These are phyloP conservation scores for Andinoacara biseriatus DNA, from an alignment of 2,113 vertebrate genomes.

Conservation along the genomic window DNA sequence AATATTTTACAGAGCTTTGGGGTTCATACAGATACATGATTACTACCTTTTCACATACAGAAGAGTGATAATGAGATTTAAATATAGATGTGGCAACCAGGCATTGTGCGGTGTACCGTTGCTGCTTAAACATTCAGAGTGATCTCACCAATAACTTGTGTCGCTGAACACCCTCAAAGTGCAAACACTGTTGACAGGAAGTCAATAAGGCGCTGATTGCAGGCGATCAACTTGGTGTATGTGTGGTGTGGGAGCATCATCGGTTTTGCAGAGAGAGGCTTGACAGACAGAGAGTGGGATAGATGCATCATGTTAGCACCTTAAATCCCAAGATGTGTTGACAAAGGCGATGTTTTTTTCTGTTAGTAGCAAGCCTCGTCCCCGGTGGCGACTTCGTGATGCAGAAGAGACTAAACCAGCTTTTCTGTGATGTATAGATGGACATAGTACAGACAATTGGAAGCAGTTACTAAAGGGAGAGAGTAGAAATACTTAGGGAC, in stretches of 20 bases:
- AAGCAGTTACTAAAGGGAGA: not conserved
- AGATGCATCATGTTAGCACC: conserved; percentile 26
- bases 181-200: conserved; percentile 47
- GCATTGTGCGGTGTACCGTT: not conserved
- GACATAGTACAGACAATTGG: fast-evolving
- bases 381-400: not conserved
- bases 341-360: conserved; percentile 29
- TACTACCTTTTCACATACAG: not conserved
- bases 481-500: fast-evolving
- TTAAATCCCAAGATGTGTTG: conserved; percentile 11
- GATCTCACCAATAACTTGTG: conserved; percentile 24
- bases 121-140: conserved; percentile 9
- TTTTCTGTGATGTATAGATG: not conserved
- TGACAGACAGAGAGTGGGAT: not conserved
- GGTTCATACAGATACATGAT: not conserved
- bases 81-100: not conserved
- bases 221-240: not conserved
- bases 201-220: conserved; percentile 40
- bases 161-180: conserved; percentile 10
- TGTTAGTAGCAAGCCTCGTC: not conserved
- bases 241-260: conserved; percentile 3
- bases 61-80: not conserved
- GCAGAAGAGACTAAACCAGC: not conserved
- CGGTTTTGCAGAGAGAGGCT: not conserved
- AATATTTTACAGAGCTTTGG: not conserved